Base-by-base conservation (phyloP, 2,113 vertebrate species). In the Aepyceros melampus region DNA sequence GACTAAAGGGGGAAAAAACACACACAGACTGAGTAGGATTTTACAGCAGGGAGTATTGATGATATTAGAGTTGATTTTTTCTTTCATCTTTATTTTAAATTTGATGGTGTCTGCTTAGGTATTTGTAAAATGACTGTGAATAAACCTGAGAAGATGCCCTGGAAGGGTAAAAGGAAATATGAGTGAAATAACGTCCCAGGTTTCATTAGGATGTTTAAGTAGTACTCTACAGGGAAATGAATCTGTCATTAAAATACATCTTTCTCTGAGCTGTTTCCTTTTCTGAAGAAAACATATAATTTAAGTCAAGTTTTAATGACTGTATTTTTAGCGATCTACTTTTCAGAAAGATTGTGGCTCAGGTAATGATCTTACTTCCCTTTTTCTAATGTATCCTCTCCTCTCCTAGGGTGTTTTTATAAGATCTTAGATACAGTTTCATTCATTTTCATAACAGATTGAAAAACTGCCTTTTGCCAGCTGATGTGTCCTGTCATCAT, bases 41-140 rank as follows among this genome's bases (percentile, higher is more conserved):
- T 97, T 97, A 96, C 84, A 98, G 89, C 76, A 95, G 95, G 92
- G 96, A 98, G 81, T 87, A 86, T 62, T 40, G 76, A 97, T 89
- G 94, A 91, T 94, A 71, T 62, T 97, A 89, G 31, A 97, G 71
- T 23, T 97, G 87, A 92, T 94, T 98, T 98, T 87, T 16, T 0
- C 40, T 98, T 98, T 97, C 91, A 98, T 98, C 64, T 97, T 98
- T 90, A 97, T 98, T 98, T 98, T 94, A 83, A 91, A 92, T 98
- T 98, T 97, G 97, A 95, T 89, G 98, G 92, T 81, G n/a, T 98
- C 97, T 98, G 95, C 96, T 98, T 96, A 94, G 94, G 58, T 97
- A 85, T 97, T 95, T 89, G 78, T 87, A 92, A 97, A 96, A 97
- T 96, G 89, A 93, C 62, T 96, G 31, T 67, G 93, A 96, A 88